Percentiles rank a stretch among this genome's conserved stretches.
Conservation (phyloP, 2,888 invertebrate species). For the Podotricha telesiphe region DNA sequence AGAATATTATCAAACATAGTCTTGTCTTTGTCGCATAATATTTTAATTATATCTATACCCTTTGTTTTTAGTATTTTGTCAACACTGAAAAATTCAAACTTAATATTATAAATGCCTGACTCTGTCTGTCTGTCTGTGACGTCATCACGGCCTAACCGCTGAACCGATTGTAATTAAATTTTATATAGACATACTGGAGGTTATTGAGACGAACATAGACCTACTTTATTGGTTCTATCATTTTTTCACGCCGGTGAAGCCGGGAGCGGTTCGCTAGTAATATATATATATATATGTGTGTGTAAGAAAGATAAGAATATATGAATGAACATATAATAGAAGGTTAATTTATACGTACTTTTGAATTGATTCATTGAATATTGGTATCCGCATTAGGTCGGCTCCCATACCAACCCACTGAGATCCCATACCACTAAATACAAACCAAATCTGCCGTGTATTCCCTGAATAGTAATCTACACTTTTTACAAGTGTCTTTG, state of each 20-base stretch:
- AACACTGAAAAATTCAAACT: constrained; percentile 62
- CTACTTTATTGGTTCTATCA: no score
- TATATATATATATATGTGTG: no score
- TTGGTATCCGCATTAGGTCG: constrained; percentile 84
- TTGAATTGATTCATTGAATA: constrained; percentile 80
- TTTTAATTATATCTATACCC: constrained; percentile 84
- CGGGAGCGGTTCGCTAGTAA: no score
- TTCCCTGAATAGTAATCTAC: constrained; percentile 56
- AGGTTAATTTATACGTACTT: constrained; percentile 50
- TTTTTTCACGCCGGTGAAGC: no score
- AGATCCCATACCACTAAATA: constrained; percentile 72
- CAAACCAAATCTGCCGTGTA: constrained; percentile 85
- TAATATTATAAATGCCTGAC: no score
- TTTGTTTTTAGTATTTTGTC: constrained; percentile 82
- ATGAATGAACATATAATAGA: not conserved
- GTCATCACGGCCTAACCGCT: no score
- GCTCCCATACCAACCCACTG: constrained; percentile 85
- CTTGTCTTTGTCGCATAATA: constrained; percentile 70
- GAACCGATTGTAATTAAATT: no score
- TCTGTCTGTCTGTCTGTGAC: no score
- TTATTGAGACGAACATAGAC: no score
- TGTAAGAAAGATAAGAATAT: no score
- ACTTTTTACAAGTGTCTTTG: constrained; percentile 79
- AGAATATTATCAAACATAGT: constrained; percentile 86
- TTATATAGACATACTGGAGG: no score